These are phyloP conservation scores for Grammomys dolichurus DNA, from an alignment of 2,113 vertebrate species.

Conservation along the genomic window DNA sequence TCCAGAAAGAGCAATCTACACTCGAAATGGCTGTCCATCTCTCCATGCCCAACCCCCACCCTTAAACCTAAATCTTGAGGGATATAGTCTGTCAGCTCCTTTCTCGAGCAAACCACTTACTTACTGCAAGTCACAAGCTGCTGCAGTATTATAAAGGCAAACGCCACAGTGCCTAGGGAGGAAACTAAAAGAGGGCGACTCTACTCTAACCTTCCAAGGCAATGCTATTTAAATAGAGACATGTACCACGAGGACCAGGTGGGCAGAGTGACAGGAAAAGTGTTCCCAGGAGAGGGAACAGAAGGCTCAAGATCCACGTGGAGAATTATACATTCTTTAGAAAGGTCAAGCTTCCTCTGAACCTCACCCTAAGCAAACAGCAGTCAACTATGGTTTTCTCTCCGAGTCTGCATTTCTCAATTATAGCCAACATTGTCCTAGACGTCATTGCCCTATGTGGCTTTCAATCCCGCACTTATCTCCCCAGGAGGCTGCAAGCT, in stretches of 20 bases:
- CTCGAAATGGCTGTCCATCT: neutral
- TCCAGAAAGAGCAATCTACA: neutral
- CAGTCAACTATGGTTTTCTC: neutral
- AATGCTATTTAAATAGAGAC: neutral
- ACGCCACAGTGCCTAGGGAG: neutral
- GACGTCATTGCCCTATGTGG: neutral
- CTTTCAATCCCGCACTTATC: neutral
- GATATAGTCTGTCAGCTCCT: neutral
- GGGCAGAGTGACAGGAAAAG: constrained; percentile 14
- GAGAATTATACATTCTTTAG: neutral
- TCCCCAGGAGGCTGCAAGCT: neutral
- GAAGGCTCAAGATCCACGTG: neutral
- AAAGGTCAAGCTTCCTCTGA: neutral
- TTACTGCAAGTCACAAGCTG: neutral
- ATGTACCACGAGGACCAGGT: neutral
- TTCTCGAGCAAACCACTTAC: neutral
- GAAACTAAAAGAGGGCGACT: neutral
- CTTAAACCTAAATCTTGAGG: neutral
- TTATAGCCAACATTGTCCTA: neutral
- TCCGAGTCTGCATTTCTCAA: too few species aligned
- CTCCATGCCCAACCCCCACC: too few species aligned
- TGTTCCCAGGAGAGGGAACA: neutral
- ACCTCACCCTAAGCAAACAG: neutral
- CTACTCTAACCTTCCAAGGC: neutral
- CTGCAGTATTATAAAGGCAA: neutral